A percentile compares a stretch with the other conserved stretches of the same genome.
These are phyloP conservation scores for Zosterops hypoxanthus DNA, from an alignment of 2,113 vertebrate species.

Conservation along the genomic window DNA sequence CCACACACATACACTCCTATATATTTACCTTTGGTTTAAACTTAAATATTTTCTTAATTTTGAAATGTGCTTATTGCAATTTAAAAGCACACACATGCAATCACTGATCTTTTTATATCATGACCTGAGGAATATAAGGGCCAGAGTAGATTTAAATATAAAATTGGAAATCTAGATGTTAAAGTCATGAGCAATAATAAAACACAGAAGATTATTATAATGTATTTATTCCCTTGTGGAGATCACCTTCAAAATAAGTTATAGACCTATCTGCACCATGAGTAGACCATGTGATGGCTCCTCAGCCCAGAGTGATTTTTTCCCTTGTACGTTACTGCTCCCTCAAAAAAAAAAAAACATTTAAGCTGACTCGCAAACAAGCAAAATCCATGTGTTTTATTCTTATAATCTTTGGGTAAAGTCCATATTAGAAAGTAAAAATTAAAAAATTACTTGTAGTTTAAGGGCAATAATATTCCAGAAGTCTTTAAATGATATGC, in stretches of 20 bases:
- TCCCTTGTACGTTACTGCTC: accelerated
- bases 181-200: neutral
- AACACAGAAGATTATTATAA: neutral
- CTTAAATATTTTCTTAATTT: neutral
- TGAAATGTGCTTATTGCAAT: neutral
- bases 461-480: neutral
- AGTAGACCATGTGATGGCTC: neutral
- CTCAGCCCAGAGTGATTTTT: neutral
- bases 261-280: neutral
- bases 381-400: neutral
- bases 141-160: neutral
- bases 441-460: neutral
- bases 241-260: neutral
- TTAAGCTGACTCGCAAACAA: neutral
- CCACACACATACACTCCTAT: neutral
- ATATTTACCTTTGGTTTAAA: neutral
- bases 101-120: neutral
- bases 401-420: neutral
- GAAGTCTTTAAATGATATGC: neutral
- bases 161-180: neutral
- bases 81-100: neutral
- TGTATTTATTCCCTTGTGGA: neutral
- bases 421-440: neutral
- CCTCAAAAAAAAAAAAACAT: neutral
- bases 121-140: neutral